Conservation (phyloP, 2,797 vertebrate genomes). For the Enteromius treurensis region DNA sequence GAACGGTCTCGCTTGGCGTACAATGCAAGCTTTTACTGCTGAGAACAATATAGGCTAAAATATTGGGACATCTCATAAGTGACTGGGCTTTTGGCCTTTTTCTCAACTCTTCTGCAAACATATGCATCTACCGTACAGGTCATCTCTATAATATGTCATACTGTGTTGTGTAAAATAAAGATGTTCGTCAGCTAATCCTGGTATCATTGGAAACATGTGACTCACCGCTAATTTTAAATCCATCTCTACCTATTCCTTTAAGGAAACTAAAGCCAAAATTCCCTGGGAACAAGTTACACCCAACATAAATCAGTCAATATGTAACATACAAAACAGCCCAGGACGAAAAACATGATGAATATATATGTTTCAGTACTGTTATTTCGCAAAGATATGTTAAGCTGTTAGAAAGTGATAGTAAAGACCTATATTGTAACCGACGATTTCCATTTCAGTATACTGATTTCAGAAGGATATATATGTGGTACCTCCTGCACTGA, state of each 20-base stretch:
- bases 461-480: not conserved
- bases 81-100: constrained; percentile 34
- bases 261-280: constrained; percentile 33
- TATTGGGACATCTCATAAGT: constrained; percentile 52
- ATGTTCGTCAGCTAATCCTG: constrained; percentile 49
- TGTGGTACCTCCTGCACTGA: not conserved
- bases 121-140: constrained; percentile 43
- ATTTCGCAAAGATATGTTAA: not conserved
- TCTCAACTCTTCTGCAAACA: constrained; percentile 27
- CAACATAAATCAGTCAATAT: constrained; percentile 4
- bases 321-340: not conserved
- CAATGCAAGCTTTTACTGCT: constrained; percentile 68
- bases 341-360: not conserved
- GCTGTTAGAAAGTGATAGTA: not conserved
- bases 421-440: not conserved
- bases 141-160: constrained; percentile 48
- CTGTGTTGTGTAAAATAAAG: constrained; percentile 47
- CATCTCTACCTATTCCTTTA: constrained; percentile 27
- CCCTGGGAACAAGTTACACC: constrained; percentile 24
- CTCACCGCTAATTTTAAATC: constrained; percentile 24
- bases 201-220: constrained; percentile 43
- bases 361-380: not conserved
- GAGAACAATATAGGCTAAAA: constrained; percentile 62
- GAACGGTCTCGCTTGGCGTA: constrained; percentile 74
- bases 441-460: not conserved